Percentiles rank a stretch among this genome's conserved stretches.
Evolutionary conservation across 2,888 invertebrate species (phyloP).

Genomic region (Parasteatoda lunata): DNA sequence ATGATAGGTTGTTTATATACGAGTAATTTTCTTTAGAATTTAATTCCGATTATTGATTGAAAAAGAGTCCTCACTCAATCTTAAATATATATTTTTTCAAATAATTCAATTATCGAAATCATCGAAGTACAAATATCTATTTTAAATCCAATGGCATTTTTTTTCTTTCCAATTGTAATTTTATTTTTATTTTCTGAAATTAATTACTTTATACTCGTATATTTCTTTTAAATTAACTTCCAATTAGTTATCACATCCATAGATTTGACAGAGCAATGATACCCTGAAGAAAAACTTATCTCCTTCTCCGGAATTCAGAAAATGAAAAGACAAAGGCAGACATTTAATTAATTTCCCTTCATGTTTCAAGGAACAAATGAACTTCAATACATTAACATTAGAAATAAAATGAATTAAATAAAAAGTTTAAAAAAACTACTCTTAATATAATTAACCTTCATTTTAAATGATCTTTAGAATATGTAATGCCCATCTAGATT

Average conservation of each 20-base stretch:
- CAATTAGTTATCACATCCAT: neutral
- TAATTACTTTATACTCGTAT: neutral
- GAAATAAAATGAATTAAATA: neutral
- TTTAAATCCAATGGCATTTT: no score
- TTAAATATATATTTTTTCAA: no score
- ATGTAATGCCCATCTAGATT: neutral
- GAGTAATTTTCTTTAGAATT: no score
- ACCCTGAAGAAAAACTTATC: neutral
- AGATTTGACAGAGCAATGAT: neutral
- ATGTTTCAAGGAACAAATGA: neutral
- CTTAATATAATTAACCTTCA: neutral
- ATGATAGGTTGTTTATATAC: no score
- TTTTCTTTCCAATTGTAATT: neutral
- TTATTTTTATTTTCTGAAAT: neutral
- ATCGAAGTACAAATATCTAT: no score
- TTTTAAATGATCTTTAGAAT: constrained; percentile 1
- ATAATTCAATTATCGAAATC: no score
- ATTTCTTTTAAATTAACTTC: constrained; percentile 2
- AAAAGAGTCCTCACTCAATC: no score
- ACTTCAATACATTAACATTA: neutral
- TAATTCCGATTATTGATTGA: no score
- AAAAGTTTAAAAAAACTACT: neutral
- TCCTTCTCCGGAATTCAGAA: neutral
- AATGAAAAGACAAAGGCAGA: constrained; percentile 3
- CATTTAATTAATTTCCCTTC: neutral